Evolutionary conservation across 2,113 vertebrate genomes (phyloP).

Genomic region (Aptenodytes forsteri): DNA sequence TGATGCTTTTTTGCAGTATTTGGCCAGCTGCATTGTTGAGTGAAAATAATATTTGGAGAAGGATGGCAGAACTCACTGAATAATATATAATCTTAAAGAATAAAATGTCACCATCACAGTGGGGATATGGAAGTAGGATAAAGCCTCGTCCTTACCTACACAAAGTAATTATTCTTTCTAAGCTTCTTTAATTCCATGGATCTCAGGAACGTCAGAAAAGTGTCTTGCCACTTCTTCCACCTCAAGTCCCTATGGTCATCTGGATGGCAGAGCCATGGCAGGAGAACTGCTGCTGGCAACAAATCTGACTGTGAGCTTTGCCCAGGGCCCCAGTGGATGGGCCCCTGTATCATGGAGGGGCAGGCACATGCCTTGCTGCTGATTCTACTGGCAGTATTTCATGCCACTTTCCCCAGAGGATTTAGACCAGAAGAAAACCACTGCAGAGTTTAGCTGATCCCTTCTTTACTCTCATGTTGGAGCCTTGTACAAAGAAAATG

Average conservation of each 20-base stretch:
- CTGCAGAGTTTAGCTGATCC: background rate
- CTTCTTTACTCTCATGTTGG: background rate
- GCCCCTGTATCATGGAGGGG: background rate
- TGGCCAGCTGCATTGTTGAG: background rate
- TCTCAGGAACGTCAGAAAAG: background rate
- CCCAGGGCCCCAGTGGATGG: background rate
- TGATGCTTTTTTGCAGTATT: background rate
- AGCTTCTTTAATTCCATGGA: background rate
- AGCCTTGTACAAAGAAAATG: background rate
- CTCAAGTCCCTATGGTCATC: background rate
- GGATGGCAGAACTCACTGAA: background rate
- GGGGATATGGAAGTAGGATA: background rate
- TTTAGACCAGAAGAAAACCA: background rate
- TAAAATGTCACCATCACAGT: background rate
- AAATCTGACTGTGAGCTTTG: background rate
- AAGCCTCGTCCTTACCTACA: background rate
- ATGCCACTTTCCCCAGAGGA: background rate
- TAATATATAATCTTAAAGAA: background rate
- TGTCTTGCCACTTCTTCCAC: background rate
- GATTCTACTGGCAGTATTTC: background rate
- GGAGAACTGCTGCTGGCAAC: background rate
- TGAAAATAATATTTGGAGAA: background rate
- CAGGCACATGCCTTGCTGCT: background rate
- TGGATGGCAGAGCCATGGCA: background rate
- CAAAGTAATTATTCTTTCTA: background rate